Evolutionary conservation across 2,888 invertebrate species (phyloP).

Genomic region (Hirtodrosophila confusa): DNA sequence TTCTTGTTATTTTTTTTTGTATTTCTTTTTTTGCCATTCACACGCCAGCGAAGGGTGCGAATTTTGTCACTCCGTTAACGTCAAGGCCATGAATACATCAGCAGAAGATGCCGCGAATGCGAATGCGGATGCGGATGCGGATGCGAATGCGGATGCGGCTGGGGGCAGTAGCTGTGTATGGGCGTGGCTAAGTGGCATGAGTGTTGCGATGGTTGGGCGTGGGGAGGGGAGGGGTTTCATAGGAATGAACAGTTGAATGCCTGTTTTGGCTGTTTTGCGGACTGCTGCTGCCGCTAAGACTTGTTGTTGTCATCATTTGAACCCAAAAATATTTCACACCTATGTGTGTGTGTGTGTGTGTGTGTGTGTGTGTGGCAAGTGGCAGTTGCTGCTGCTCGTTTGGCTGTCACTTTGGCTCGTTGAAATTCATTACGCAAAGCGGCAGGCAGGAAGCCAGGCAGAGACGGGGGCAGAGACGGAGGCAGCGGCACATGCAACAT

Average conservation of each 20-base stretch:
- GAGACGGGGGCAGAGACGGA: constrained; percentile 7
- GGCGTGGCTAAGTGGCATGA: constrained; percentile 35
- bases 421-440: constrained; percentile 76
- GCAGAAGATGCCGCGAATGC: constrained; percentile 49
- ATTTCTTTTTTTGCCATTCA: constrained; percentile 37
- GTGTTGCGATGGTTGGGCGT: not conserved
- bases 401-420: constrained; percentile 64
- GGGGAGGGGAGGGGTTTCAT: not conserved
- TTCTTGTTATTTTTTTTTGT: constrained; percentile 25
- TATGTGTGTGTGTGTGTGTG: constrained; percentile 22
- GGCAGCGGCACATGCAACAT: constrained; percentile 24
- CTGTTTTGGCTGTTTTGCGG: constrained; percentile 42
- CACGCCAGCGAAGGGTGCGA: constrained; percentile 75
- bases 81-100: constrained; percentile 77
- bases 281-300: constrained; percentile 13
- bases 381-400: constrained; percentile 48
- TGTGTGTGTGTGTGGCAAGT: constrained; percentile 39
- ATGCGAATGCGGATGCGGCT: not conserved
- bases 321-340: constrained; percentile 79
- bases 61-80: constrained; percentile 80
- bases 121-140: constrained; percentile 4
- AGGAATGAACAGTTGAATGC: constrained; percentile 47
- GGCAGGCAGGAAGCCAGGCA: constrained; percentile 33
- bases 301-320: constrained; percentile 45
- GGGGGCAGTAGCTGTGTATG: constrained; percentile 12